Base-by-base conservation (phyloP, 1,140 invertebrate genomes). In the Branchinecta lynchi region DNA sequence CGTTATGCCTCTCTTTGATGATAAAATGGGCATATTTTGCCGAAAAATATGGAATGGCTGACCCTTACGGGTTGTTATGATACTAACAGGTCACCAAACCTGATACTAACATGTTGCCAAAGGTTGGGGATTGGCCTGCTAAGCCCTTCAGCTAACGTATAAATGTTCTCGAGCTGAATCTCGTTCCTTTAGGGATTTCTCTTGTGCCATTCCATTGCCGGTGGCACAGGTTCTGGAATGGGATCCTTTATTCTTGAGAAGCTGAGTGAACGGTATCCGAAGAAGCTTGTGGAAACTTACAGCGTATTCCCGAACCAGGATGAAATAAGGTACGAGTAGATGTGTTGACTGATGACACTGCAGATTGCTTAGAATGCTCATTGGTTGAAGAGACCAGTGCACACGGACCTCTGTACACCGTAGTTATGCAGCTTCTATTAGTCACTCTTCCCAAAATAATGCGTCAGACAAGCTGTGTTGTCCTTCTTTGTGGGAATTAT, bases 291-390 rank as follows among this genome's bases (percentile, higher is more conserved):
- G 20, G 92, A 99, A 81, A 98, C 96, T 0, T 99, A 99, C 78
- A 98, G 95, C 76, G 96, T 99, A 0, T 99, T 99, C 80, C 96
- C 96, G 0, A 98, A 98, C 81, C 88, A 96, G 77, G 93, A 97
- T 82, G 93, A 98, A 86, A 90, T 91, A 74, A 89, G 86, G 87
- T 88, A 79, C 72, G 32, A 20, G 43, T 45, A 68, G 5, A 8
- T 0, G 67, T n/a, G 15, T 65, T 65, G 15, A 65, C 15, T n/a
- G 68, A 43, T 43, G 70, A 68, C 45, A 65, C 73, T 32, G 69
- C 46, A 32, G 20, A 12, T 7, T 68, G 17, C 32, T 68, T 68
- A 44, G n/a, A n/a, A n/a, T 32, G 32, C 32, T 32, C 32, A 32
- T 5, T 5, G 32, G 32, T 32, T 32, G 32, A 32, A 32, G 32